Percentiles rank a stretch among this genome's conserved stretches.
Conservation (phyloP, 2,113 vertebrate genomes). For the Regulus satrapa region DNA sequence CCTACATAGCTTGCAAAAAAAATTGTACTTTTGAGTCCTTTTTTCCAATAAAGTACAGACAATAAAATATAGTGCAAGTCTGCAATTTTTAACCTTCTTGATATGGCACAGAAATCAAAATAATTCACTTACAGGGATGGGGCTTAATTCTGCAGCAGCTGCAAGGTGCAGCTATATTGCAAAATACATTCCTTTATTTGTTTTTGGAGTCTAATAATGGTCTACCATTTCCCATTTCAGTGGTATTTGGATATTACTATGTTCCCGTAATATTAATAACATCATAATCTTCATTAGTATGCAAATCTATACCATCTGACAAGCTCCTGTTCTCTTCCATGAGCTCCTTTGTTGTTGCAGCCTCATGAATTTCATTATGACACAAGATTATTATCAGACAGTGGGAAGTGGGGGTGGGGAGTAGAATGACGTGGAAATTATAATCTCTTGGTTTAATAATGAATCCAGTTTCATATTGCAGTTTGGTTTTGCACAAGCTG, state of each 20-base stretch:
- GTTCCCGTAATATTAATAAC: constrained; percentile 35
- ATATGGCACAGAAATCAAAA: neutral
- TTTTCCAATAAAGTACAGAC: neutral
- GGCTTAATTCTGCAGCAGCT: neutral
- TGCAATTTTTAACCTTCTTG: neutral
- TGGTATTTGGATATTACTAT: neutral
- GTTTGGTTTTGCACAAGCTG: neutral
- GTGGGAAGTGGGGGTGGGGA: neutral
- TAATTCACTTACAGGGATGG: constrained; percentile 7
- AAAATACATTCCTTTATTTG: neutral
- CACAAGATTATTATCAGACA: constrained; percentile 57
- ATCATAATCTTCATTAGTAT: constrained; percentile 43
- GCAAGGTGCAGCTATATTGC: neutral
- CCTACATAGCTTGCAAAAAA: neutral
- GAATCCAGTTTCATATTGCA: constrained; percentile 11
- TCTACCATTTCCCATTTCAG: neutral
- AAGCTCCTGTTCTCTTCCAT: neutral
- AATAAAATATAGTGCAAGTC: neutral
- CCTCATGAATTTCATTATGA: constrained; percentile 61
- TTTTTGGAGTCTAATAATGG: neutral
- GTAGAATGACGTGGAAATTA: neutral
- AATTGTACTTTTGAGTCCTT: neutral
- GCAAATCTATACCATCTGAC: constrained; percentile 31
- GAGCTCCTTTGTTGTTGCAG: neutral
- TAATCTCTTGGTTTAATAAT: constrained; percentile 38